Evolutionary conservation across 2,113 vertebrate genomes (phyloP), one percentile per base, ranked within the genome.

Genomic region (Syrrhaptes paradoxus): DNA sequence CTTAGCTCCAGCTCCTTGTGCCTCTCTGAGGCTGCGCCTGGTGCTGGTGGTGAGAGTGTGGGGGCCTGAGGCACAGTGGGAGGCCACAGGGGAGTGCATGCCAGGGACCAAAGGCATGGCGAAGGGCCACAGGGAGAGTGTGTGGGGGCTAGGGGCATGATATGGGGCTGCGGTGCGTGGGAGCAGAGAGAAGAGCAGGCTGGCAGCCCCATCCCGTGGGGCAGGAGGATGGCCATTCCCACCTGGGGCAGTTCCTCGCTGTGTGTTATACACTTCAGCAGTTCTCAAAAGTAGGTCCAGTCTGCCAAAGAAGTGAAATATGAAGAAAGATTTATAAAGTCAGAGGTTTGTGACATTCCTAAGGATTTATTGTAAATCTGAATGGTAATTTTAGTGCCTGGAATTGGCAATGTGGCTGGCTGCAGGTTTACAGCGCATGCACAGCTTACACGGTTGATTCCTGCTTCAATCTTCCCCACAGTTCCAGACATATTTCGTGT

Each of bases 21-120:
- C 10, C 25, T 54, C 16, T 25, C 4, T 1, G 13, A 31, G 31
- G 18, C 16, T 5, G n/a, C 2, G 9, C 1, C 8, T 49, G 28
- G 36, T 16, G 2, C 52, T 11, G 81, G 10, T 17, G 58, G 19
- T 12, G 38, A 28, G 36, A 5, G 13, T 0, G 6, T 26, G 21
- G 25, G 31, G 41, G n/a, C 21, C 38, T n/a, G 25, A 28, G 34
- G 41, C 34, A 8, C 0, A 13, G 73, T 3, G 26, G n/a, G n/a
- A 5, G 31, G 72, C 21, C 0, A 0, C 19, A 4, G 19, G 38
- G 5, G 6, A 15, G n/a, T 0, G 22, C 2, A 1, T 1, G 8
- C 13, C 2, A 0, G 7, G 8, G 28, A 4, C 7, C 32, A 2
- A 17, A 9, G 22, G 14, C 21, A 9, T 0, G 4, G 46, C 1